Conservation (phyloP, 2,797 vertebrate species). For the Poliocrania exsul region DNA sequence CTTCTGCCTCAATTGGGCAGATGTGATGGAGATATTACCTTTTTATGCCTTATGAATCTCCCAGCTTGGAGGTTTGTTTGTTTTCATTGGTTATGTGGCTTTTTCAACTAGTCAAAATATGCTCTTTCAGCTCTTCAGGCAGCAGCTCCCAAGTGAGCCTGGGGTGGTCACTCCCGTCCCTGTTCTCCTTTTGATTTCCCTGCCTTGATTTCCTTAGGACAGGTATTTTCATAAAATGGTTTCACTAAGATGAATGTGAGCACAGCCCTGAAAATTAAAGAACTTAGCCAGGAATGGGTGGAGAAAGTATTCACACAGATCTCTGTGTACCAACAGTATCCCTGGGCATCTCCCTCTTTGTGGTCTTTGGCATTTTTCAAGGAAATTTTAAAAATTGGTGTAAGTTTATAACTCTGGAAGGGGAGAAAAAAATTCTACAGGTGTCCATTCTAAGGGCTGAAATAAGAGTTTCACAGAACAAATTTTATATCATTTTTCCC, state of each 20-base stretch:
- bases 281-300: not conserved
- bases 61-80: not conserved
- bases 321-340: not conserved
- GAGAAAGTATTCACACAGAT: not conserved
- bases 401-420: not conserved
- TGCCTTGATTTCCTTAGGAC: not conserved
- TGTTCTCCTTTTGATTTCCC: not conserved
- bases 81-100: not conserved
- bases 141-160: not conserved
- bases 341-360: not conserved
- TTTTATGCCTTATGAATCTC: not conserved
- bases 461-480: not conserved
- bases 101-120: not conserved
- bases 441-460: not conserved
- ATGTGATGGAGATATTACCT: not conserved
- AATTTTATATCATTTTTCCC: not conserved
- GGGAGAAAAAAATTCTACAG: not conserved
- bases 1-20: not conserved
- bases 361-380: not conserved
- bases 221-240: not conserved
- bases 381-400: not conserved
- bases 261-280: not conserved
- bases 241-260: not conserved
- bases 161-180: rapidly evolving
- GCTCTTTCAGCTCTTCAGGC: not conserved